Base-by-base conservation (phyloP, 2,113 vertebrate species). In the Cathartes aura region DNA sequence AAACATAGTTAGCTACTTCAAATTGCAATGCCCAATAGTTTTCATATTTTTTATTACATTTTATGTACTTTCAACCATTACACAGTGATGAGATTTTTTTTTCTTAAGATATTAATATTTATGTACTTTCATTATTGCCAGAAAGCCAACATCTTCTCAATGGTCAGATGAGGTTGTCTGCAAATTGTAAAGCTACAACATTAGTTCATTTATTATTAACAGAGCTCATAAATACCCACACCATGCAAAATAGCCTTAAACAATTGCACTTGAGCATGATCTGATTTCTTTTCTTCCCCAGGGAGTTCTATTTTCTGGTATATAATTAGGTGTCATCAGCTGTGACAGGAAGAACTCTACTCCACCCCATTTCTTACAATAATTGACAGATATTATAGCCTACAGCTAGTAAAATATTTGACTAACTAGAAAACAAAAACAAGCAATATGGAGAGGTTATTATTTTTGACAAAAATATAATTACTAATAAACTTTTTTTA, bases 121-220 rank as follows among this genome's bases (percentile, higher is more conserved):
- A 96, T 94, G 82, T 96, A 80, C 56, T 96, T 97, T 91, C 74
- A 76, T 97, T 97, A 93, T 86, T 97, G 64, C 94, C 83, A 94
- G 85, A 97, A 97, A 95, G 27, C 36, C 87, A 88, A 87, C 74
- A 83, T 95, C 72, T 92, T 98, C 85, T 90, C 89, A 90, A 73
- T 12, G 56, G 97, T 98, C 98, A 98, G 95, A 97, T 94, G 91
- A 97, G 92, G 74, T 96, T 95, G 85, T 97, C 96, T 98, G 91
- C 82, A 97, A 97, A 98, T 82, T 97, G 81, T 82, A 95, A 67
- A 91, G 71, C 56, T 97, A 90, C 91, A 95, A 68, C 90, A 87
- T 76, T 88, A 79, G 16, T 81, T 97, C 86, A 98, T 98, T 94
- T 96, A 98, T 98, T 98, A 98, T 98, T 98, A 97, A 98, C 95